Conservation (phyloP, 92 coral and sea anemone species). For the Siderastrea radians region DNA sequence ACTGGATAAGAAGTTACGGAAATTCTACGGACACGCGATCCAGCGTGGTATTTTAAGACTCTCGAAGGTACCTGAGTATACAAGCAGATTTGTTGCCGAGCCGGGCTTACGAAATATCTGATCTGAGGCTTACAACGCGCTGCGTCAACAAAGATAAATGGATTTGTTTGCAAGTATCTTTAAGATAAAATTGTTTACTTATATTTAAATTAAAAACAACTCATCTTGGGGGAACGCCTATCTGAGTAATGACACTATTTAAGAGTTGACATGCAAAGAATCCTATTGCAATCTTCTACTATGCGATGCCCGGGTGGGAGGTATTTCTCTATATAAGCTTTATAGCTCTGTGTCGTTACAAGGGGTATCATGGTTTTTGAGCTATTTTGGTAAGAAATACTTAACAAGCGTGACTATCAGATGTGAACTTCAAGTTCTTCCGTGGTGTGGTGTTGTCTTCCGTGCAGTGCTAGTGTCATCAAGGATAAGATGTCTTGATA, state of each 20-base stretch:
- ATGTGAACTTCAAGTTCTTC: too few species aligned
- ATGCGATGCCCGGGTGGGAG: too few species aligned
- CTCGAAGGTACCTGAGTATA: not conserved
- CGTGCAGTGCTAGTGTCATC: too few species aligned
- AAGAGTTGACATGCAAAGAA: not conserved
- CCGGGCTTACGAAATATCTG: not conserved
- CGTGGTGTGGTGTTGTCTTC: too few species aligned
- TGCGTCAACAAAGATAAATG: not conserved
- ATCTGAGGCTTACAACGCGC: not conserved
- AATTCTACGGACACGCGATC: slow-evolving; percentile 21
- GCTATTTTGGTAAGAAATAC: too few species aligned
- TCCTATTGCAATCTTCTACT: too few species aligned
- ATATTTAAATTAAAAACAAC: not conserved
- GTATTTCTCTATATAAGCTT: too few species aligned
- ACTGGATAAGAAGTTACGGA: slow-evolving; percentile 4
- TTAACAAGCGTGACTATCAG: too few species aligned
- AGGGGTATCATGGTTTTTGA: too few species aligned
- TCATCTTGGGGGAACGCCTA: not conserved
- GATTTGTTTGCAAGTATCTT: not conserved
- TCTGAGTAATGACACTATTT: not conserved
- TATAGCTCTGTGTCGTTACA: too few species aligned
- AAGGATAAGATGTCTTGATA: too few species aligned
- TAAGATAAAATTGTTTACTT: not conserved
- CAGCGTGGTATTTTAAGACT: slow-evolving; percentile 7
- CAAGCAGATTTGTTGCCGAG: not conserved